Base-by-base conservation (phyloP, 2,888 invertebrate species). In the Globia sparganii region DNA sequence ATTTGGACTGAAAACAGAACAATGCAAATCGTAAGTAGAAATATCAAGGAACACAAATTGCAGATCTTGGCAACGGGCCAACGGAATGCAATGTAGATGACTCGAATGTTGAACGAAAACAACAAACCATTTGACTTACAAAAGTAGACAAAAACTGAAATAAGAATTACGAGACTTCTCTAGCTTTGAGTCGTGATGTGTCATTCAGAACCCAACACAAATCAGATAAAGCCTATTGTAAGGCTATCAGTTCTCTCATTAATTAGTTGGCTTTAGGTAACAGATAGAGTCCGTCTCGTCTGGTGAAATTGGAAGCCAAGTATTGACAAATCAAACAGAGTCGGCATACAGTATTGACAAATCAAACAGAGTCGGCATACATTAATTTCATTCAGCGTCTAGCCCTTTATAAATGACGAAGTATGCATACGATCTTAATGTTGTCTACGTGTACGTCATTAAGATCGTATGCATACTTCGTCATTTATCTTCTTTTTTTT, bases 1-100 rank as follows among this genome's bases (percentile, higher is more conserved):
- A 62, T 83, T 71, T 43, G 62, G 31, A 49, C 62, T 40, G 66
- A 59, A 65, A 83, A 75, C 66, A 77, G 53, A 69, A 64, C 86
- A 86, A 86, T 83, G 64, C 72, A 83, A 84, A 75, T 69, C 37
- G n/a, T 74, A 86, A 77, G 78, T 83, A 83, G 77, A 78, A 83
- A 75, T 79, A 80, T 72, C 75, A 72, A 83, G 84, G 53, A 78
- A 78, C 75, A 75, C 75, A 86, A 80, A 83, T 86, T 80, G 40
- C 73, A 74, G 34, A 72, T 83, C 53, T 65, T 86, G 86, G 86
- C 74, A 49, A 70, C 18, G 2, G 49, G 59, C 86, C 86, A 86
- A 40, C 58, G 18, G 53, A 83, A 75, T 83, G 78, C 84, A 86
- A 83, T 86, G 86, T 72, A 84, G 78, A 84, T 86, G 77, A 83